phyloP scores from a whole-genome alignment of 1,140 invertebrate genomes.

The Glomeris maerens region DNA sequence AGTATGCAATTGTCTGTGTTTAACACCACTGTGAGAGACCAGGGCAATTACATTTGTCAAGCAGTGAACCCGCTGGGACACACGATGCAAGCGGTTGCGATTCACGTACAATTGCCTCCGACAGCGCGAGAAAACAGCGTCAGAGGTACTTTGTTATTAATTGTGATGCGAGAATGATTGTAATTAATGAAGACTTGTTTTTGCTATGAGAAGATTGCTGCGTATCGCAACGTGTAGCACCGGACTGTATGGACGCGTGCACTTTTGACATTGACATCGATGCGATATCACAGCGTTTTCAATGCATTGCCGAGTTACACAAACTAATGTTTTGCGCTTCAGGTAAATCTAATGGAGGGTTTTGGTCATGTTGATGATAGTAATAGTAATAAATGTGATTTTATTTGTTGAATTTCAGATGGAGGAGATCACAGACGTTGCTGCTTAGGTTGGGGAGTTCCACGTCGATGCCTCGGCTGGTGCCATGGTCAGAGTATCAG shows the following conservation, averaged over 20 bases:
- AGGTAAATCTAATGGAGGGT: too few relatives aligned
- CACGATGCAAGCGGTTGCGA: constrained; percentile 49
- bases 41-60: constrained; percentile 63
- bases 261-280: constrained; percentile 61
- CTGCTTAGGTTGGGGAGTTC: constrained; percentile 56
- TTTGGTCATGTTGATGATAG: too few relatives aligned
- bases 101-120: constrained; percentile 28
- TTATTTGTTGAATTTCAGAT: constrained; percentile 30
- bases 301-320: constrained; percentile 64
- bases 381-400: background rate
- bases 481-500: constrained; percentile 51
- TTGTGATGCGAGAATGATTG: constrained; percentile 43
- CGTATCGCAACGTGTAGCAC: constrained; percentile 53
- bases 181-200: too few relatives aligned
- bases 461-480: constrained; percentile 57
- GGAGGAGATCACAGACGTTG: constrained; percentile 63
- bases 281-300: constrained; percentile 48
- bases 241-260: constrained; percentile 58
- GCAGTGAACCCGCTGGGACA: constrained; percentile 63
- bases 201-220: constrained; percentile 65
- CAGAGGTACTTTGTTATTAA: constrained; percentile 3
- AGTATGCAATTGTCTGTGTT: constrained; percentile 55
- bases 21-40: constrained; percentile 49
- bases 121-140: background rate
- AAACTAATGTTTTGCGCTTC: constrained; percentile 71